These are phyloP conservation scores for Elephantulus edwardii DNA, from an alignment of 2,113 vertebrate genomes.

Conservation along the genomic window DNA sequence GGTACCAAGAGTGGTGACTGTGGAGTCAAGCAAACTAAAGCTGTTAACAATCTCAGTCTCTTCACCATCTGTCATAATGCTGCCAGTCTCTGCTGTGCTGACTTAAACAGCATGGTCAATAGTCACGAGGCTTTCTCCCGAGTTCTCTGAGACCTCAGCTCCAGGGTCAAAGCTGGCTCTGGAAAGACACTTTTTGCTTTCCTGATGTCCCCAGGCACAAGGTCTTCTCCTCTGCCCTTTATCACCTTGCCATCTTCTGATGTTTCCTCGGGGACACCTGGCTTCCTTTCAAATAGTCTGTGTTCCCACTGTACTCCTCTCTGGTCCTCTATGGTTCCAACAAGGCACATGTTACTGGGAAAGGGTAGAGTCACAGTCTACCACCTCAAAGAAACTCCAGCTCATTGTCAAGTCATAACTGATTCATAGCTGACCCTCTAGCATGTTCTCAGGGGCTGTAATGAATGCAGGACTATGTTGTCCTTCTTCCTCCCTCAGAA, in stretches of 20 bases:
- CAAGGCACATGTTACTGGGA: neutral
- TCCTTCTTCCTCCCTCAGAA: too few relatives aligned
- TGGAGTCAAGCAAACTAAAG: too few relatives aligned
- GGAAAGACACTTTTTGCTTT: neutral
- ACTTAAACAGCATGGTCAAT: neutral
- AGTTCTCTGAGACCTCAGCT: neutral
- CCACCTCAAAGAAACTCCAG: too few relatives aligned
- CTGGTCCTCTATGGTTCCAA: too few relatives aligned
- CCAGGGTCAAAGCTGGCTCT: neutral
- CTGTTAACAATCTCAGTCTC: too few relatives aligned
- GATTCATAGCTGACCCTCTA: too few relatives aligned
- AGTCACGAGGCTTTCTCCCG: neutral
- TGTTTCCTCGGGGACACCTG: neutral
- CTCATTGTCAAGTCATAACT: too few relatives aligned
- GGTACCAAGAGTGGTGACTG: too few relatives aligned
- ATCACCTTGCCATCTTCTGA: neutral
- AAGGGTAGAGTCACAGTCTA: neutral
- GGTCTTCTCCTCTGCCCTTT: neutral
- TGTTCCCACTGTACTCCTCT: neutral
- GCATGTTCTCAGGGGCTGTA: too few relatives aligned
- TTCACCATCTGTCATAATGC: too few relatives aligned
- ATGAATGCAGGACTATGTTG: too few relatives aligned
- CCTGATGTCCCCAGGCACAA: neutral
- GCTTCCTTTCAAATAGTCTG: too few relatives aligned
- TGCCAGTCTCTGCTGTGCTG: neutral